These are phyloP conservation scores for Stegodyphus mimosarum DNA, from an alignment of 1,140 invertebrate genomes.

Conservation along the genomic window DNA sequence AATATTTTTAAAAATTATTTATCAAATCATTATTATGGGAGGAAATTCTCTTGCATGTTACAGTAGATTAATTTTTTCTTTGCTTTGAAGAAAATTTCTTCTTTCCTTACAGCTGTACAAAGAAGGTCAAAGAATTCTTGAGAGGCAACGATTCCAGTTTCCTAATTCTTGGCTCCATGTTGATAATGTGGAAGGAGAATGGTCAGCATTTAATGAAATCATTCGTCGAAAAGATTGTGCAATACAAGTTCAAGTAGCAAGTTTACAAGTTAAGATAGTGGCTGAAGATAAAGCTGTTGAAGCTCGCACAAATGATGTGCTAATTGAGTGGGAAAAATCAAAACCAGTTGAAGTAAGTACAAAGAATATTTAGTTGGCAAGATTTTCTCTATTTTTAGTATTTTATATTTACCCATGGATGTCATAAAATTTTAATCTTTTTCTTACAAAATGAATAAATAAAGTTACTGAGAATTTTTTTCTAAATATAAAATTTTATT, in stretches of 20 bases:
- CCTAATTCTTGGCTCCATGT: slow-evolving; percentile 97
- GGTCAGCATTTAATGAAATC: slow-evolving; percentile 99
- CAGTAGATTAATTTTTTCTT: too few species aligned
- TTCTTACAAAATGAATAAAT: neutral
- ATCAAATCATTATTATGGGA: too few species aligned
- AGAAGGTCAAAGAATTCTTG: slow-evolving; percentile 96
- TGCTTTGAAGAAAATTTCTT: neutral
- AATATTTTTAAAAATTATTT: too few species aligned
- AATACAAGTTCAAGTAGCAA: slow-evolving; percentile 96
- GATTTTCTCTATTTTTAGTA: neutral
- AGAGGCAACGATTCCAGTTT: slow-evolving; percentile 97
- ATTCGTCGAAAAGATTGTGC: slow-evolving; percentile 97
- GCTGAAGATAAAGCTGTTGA: slow-evolving; percentile 98
- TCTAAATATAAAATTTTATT: neutral
- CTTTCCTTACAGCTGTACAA: slow-evolving; percentile 71
- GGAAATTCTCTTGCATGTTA: too few species aligned
- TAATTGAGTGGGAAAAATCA: slow-evolving; percentile 95
- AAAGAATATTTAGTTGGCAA: neutral
- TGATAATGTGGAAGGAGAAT: slow-evolving; percentile 99
- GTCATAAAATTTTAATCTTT: neutral
- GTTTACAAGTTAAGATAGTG: slow-evolving; percentile 99
- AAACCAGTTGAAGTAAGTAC: slow-evolving; percentile 92
- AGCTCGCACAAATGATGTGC: slow-evolving; percentile 89
- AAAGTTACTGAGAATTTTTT: neutral
- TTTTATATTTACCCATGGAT: neutral